Base-by-base conservation (phyloP, 2,888 invertebrate genomes). In the Ditylenchus weischeri region DNA sequence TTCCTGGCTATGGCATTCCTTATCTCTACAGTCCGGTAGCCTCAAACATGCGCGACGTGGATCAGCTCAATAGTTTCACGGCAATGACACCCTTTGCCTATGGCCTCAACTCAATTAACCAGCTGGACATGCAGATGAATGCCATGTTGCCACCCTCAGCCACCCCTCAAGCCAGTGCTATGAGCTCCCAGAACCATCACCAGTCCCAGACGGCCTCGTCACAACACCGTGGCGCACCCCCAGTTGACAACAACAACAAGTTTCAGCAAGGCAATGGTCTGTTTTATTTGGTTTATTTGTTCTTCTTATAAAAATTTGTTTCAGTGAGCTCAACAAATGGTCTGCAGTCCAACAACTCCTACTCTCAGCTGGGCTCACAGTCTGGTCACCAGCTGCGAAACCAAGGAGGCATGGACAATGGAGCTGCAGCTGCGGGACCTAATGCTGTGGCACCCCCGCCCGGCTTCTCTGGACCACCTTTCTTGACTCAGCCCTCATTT, bases 401-500 rank as follows among this genome's bases (percentile, higher is more conserved):
- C 43, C 59, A 59, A n/a, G 36, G 23, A 21, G 59, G 29, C 23
- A 35, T 36, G 23, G 43, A 59, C 59, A 59, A 59, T 43, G 36
- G 38, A 19, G 19, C 59, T 19, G 43, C 29, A 43, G 43, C 36
- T 19, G 43, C 38, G 13, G 59, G 59, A 19, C 43, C 43, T 43
- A 43, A 43, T 43, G 54, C 29, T 59, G 62, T 62, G n/a, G 62
- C 62, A 23, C 62, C 62, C 15, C 62, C 62, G 18, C 62, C 62
- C 7, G 62, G 62, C 29, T 62, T 62, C 48, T 47, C 38, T n/a
- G 48, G 47, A 11, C 62, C 62, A 23, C 62, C 38, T 19, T 62
- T 47, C 47, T 19, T 59, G 29, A 35, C 59, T 36, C 59, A 59
- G 35, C 59, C 36, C 19, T 36, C 38, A 38, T 43, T 59, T 35